Evolutionary conservation across 2,797 vertebrate species (phyloP), one percentile per base, ranked within the genome.

Genomic region (Ctenopoma kingsleyae): DNA sequence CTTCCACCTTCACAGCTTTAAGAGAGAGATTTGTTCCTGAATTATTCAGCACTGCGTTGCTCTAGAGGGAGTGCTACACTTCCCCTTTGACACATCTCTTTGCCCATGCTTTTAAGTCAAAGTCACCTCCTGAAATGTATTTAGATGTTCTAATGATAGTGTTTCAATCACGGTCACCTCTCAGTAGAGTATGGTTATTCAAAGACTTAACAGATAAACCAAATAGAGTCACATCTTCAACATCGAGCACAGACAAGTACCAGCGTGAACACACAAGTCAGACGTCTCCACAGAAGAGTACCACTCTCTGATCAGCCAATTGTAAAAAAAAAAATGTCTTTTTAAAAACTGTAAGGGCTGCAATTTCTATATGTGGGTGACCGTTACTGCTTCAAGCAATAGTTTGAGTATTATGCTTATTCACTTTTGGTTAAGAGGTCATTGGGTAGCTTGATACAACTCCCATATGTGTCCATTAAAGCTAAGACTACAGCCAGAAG

Each of bases 41-140:
- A 91, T 92, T 79, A 92, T 91, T 90, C 84, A 91, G 82, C 3
- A 2, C 12, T 0, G 38, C 56, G 10, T 68, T 52, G 46, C 71
- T 74, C 51, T 6, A 5, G 44, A 56, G 69, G 41, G 43, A 16
- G 51, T 11, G 30, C 16, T 8, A 6, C 27, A 61, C 60, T 72
- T 51, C 67, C 30, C 72, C 71, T 71, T 65, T 71, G 73, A 81
- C 80, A 68, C 67, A 41, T 64, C 51, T 68, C 54, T 67, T 48
- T 51, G 38, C 44, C 47, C 51, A 3, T 32, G 56, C 65, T 63
- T 79, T 75, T 68, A 69, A 87, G 67, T 67, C 74, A 88, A 71
- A 80, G 84, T 81, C 85, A 87, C 82, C 78, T 76, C 55, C 13
- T 75, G 38, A 82, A 81, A 62, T 16, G 7, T 56, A 51, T 82